phyloP scores from a whole-genome alignment of 53 echinoderm and acorn worm genomes.

The Stichopus horrens region DNA sequence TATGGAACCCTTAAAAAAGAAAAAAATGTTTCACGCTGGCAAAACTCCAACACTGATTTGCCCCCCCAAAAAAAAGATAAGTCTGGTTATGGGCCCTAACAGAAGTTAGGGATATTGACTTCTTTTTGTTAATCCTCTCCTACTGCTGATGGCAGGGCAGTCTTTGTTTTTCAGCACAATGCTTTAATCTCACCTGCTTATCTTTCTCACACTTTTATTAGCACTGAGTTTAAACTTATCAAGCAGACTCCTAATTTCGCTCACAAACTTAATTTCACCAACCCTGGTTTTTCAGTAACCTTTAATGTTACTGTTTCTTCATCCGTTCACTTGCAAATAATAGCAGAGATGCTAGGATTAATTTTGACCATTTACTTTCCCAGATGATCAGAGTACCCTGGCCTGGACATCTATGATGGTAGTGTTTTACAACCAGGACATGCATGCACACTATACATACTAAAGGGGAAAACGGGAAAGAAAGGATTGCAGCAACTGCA shows the following conservation, averaged over 20 bases:
- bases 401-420: slow-evolving; percentile 2
- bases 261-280: slow-evolving; percentile 28
- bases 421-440: slow-evolving; percentile 3
- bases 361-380: slow-evolving; percentile 6
- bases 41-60: too few species aligned
- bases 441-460: slow-evolving; percentile 11
- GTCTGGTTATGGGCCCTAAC: too few species aligned
- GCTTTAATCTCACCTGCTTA: not conserved
- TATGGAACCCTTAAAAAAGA: too few species aligned
- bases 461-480: not conserved
- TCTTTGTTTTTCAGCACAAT: too few species aligned
- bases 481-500: not conserved
- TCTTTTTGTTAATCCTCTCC: too few species aligned
- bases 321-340: not conserved
- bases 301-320: not conserved
- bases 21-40: too few species aligned
- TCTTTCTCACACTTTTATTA: not conserved
- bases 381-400: not conserved
- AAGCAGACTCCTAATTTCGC: not conserved
- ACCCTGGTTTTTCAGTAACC: not conserved
- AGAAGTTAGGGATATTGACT: too few species aligned
- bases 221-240: not conserved
- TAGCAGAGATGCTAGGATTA: not conserved
- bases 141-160: too few species aligned
- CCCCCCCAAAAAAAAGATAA: too few species aligned